Conservation (phyloP, 2,113 vertebrate species). For the Ictalurus punctatus region DNA sequence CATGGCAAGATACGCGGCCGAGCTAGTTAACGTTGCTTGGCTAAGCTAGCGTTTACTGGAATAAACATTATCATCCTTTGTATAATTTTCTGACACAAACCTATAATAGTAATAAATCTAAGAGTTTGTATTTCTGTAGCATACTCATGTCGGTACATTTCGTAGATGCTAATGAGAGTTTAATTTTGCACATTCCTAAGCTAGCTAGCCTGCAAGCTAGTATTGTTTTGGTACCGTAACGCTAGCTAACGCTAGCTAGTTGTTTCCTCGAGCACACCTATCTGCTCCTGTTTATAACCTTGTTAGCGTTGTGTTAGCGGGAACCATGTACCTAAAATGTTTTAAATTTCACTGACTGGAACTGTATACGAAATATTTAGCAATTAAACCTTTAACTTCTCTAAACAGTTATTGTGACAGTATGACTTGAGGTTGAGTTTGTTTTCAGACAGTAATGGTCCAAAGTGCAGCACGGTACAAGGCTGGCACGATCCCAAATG, state of each 20-base stretch:
- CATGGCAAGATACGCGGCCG: slow-evolving; percentile 71
- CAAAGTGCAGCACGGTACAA: slow-evolving; percentile 40
- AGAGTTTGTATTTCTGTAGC: neutral
- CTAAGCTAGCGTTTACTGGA: slow-evolving; percentile 35
- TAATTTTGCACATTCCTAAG: neutral
- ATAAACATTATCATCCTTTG: neutral
- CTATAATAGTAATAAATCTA: neutral
- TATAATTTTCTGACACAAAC: too few species aligned
- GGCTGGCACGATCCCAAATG: neutral
- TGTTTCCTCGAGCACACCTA: neutral
- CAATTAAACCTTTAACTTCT: neutral
- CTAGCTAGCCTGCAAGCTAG: slow-evolving; percentile 24
- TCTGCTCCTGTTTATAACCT: neutral
- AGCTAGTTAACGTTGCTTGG: slow-evolving; percentile 9
- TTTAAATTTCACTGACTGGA: neutral
- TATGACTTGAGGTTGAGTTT: slow-evolving; percentile 18
- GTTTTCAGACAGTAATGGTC: slow-evolving; percentile 4
- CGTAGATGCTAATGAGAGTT: neutral
- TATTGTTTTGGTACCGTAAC: slow-evolving; percentile 13
- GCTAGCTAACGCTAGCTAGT: slow-evolving; percentile 1
- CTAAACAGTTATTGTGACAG: neutral
- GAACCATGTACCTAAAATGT: too few species aligned
- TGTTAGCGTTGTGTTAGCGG: neutral
- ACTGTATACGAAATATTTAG: neutral
- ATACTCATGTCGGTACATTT: neutral